phyloP scores from a whole-genome alignment of 2,888 invertebrate genomes.

The Conomelus anceps region DNA sequence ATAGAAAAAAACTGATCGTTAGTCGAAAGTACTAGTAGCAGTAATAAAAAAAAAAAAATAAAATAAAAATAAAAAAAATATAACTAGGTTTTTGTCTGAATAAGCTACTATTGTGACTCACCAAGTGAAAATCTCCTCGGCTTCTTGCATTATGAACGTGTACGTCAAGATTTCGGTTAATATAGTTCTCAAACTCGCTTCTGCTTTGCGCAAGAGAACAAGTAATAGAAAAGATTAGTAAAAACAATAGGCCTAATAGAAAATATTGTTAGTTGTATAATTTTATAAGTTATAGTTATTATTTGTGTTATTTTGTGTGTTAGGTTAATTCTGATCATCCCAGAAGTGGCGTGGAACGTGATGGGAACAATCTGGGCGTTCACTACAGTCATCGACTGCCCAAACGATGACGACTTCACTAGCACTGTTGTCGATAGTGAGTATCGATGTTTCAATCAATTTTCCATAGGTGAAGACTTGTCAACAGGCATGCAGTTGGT shows the following conservation, averaged over 20 bases:
- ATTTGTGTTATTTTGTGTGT: conserved; percentile 37
- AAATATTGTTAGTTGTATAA: neutral
- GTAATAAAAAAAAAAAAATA: too few relatives aligned
- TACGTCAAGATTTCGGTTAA: too few relatives aligned
- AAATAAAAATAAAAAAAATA: too few relatives aligned
- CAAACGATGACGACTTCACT: conserved; percentile 59
- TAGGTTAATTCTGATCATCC: conserved; percentile 66
- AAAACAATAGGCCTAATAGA: neutral
- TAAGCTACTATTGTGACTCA: too few relatives aligned
- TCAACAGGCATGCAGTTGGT: neutral
- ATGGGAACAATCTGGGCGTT: conserved; percentile 79
- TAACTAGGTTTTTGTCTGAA: too few relatives aligned
- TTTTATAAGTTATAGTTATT: too few relatives aligned
- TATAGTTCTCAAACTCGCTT: neutral
- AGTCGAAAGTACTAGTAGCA: too few relatives aligned
- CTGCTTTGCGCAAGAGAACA: too few relatives aligned
- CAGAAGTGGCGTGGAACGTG: conserved; percentile 71
- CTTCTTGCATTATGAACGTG: too few relatives aligned
- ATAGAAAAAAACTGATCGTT: too few relatives aligned
- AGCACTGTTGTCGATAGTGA: conserved; percentile 65
- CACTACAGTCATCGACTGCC: conserved; percentile 60
- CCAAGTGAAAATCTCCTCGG: too few relatives aligned
- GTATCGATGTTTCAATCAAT: conserved; percentile 32
- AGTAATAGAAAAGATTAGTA: neutral
- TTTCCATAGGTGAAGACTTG: neutral